phyloP scores from a whole-genome alignment of 2,113 vertebrate species.

The Balaeniceps rex region DNA sequence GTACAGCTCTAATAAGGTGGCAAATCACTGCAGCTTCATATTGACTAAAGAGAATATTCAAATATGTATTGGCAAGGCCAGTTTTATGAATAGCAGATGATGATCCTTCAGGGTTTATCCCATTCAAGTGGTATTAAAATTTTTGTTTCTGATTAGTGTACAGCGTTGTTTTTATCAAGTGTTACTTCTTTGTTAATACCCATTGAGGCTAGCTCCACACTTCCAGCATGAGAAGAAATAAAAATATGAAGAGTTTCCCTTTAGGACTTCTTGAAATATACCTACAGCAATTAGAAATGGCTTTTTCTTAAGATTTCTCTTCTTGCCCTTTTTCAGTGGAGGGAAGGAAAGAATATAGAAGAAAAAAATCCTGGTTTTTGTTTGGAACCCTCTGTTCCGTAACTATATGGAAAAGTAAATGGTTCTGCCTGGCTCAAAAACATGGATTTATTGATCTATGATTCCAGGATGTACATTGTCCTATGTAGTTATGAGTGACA shows the following conservation, averaged over 20 bases:
- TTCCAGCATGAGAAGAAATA: not conserved
- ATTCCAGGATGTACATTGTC: not conserved
- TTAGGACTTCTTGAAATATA: not conserved
- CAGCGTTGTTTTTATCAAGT: not conserved
- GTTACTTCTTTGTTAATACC: not conserved
- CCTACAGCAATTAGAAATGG: not conserved
- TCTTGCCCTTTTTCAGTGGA: not conserved
- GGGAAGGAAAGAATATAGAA: not conserved
- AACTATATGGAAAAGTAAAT: not conserved
- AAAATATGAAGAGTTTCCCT: not conserved
- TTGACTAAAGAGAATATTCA: too few species aligned
- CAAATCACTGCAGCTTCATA: not conserved
- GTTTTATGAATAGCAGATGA: not conserved
- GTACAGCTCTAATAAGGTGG: not conserved
- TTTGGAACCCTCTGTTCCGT: not conserved
- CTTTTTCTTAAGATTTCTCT: not conserved
- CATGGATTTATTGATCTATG: not conserved
- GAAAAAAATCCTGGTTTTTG: not conserved
- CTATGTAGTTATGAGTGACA: not conserved
- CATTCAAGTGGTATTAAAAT: not conserved
- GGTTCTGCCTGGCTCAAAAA: not conserved
- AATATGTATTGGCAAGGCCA: not conserved
- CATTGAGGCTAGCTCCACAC: not conserved
- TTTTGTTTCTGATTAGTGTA: not conserved
- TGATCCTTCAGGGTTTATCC: not conserved